Evolutionary conservation across 2,113 vertebrate species (phyloP).

Genomic region (Pelvicachromis taeniatus): DNA sequence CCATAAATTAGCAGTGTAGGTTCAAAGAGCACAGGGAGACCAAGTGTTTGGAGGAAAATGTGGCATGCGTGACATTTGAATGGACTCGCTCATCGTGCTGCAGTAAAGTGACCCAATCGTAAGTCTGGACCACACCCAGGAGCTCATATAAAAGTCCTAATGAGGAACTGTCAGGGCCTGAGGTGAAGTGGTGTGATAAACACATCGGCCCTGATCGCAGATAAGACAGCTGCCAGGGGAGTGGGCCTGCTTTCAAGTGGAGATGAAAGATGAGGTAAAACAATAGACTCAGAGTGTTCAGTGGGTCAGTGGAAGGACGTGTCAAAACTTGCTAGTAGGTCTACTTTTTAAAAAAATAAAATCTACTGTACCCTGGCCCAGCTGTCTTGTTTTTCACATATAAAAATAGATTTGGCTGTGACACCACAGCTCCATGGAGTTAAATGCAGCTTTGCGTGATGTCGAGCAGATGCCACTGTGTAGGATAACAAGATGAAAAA

Average conservation of each 20-base stretch:
- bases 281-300: not conserved
- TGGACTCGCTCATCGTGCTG: constrained; percentile 9
- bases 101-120: constrained; percentile 1
- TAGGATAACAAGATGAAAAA: not conserved
- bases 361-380: not conserved
- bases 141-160: constrained; percentile 3
- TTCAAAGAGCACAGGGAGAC: constrained; percentile 14
- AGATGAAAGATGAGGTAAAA: constrained; percentile 37
- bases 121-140: constrained; percentile 9
- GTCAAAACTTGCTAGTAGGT: not conserved
- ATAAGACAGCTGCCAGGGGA: constrained; percentile 14
- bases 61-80: not conserved
- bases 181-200: constrained; percentile 11
- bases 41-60: not conserved
- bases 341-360: not conserved
- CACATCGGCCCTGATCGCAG: not conserved
- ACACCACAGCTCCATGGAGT: not conserved
- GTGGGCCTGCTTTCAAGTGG: not conserved
- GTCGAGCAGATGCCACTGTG: not conserved
- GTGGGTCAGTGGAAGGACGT: constrained; percentile 1
- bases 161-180: constrained; percentile 1
- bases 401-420: not conserved
- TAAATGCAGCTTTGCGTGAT: not conserved
- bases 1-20: not conserved
- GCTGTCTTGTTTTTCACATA: not conserved